Evolutionary conservation across 1,140 invertebrate species (phyloP), one percentile per base, ranked within the genome.

Genomic region (Drosophila pandora): DNA sequence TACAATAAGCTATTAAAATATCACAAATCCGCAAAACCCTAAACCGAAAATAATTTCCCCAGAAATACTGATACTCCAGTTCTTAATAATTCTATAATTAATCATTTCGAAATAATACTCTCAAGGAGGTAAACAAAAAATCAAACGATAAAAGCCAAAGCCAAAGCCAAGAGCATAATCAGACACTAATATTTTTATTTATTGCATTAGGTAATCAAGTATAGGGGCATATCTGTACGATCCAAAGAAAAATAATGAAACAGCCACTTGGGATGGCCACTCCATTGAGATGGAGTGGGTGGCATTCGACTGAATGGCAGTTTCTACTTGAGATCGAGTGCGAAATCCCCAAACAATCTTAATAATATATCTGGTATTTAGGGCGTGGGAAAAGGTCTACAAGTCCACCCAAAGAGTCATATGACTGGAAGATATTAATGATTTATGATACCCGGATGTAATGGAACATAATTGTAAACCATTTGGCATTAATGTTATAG

Each of bases 121-220:
- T 67, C 37, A 67, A 67, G 60, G 63, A 64, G 63, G 63, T 67
- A 67, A 67, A 67, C 63, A 67, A 67, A 34, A 12, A 47, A 22
- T 22, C 43, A 7, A 17, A 53, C 30, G 45, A 61, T 41, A 61
- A 53, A 53, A 43, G 17, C 39, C n/a, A 13, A 17, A 43, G 39
- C 23, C 34, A 22, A 17, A 43, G 39, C 23, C 34, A 22, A 10
- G 32, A 28, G 32, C 47, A 41, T 30, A 67, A 67, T 67, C 60
- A 67, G 63, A 22, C 63, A 52, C 25, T 45, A 21, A 43, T 43
- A 53, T 64, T 67, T 47, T 52, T 21, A 53, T 53, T 67, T 64
- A 50, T 53, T 53, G 57, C 50, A 67, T 67, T 63, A 53, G 47
- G 59, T 25, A n/a, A 65, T 64, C 63, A 34, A 37, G 21, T 47